Evolutionary conservation across 2,888 invertebrate species (phyloP).

Genomic region (Herminia tarsipennalis): DNA sequence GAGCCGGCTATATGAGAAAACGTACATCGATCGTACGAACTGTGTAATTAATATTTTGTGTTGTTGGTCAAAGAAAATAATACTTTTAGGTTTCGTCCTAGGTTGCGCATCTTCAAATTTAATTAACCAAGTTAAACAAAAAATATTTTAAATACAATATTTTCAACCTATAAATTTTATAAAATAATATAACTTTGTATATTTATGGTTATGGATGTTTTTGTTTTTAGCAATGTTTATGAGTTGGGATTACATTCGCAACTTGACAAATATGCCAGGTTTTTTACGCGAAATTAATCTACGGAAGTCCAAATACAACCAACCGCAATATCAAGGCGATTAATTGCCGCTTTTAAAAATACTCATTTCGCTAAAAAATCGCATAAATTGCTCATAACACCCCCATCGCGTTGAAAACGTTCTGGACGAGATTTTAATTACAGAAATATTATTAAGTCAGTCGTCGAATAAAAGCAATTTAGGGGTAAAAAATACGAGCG

Average conservation of each 20-base stretch:
- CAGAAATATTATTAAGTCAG: slow-evolving; percentile 81
- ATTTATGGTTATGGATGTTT: slow-evolving; percentile 10
- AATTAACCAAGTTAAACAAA: too few relatives aligned
- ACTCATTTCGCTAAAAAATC: slow-evolving; percentile 53
- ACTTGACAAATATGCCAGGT: slow-evolving; percentile 43
- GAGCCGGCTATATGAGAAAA: slow-evolving; percentile 28
- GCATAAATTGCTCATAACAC: slow-evolving; percentile 65
- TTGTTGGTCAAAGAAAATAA: too few relatives aligned
- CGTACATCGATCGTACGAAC: slow-evolving; percentile 26
- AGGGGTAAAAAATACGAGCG: slow-evolving; percentile 51
- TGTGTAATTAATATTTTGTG: slow-evolving; percentile 42
- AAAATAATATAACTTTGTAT: background rate
- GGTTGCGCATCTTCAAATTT: too few relatives aligned
- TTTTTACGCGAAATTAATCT: slow-evolving; percentile 40
- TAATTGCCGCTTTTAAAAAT: slow-evolving; percentile 60
- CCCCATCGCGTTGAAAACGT: slow-evolving; percentile 63
- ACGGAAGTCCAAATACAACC: slow-evolving; percentile 39
- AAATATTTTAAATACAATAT: too few relatives aligned
- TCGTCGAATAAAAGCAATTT: slow-evolving; percentile 76
- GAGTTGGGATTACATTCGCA: slow-evolving; percentile 27
- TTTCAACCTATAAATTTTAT: slow-evolving; percentile 7
- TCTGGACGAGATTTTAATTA: slow-evolving; percentile 77
- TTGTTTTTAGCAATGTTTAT: slow-evolving; percentile 20
- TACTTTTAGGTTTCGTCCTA: too few relatives aligned
- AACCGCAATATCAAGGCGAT: slow-evolving; percentile 50